A percentile compares a stretch with the other conserved stretches of the same genome.
Evolutionary conservation across 2,113 vertebrate genomes (phyloP).

Genomic region (Leptodactylus fuscus): DNA sequence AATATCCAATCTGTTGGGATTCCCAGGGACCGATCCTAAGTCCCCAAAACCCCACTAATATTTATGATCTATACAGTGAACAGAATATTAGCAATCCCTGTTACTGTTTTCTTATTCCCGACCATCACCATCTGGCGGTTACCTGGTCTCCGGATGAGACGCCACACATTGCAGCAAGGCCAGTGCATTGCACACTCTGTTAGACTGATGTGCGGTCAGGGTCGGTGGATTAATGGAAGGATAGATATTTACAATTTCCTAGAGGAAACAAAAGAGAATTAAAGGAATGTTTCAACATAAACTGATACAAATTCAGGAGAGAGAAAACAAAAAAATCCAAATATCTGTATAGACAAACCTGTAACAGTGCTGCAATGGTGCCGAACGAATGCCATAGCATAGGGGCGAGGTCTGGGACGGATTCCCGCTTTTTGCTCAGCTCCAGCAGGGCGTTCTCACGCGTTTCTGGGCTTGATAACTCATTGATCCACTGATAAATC

Average conservation of each 20-base stretch:
- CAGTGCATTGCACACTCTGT: constrained; percentile 96
- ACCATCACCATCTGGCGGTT: no score
- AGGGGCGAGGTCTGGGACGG: constrained; percentile 93
- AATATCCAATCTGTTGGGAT: no score
- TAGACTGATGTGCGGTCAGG: constrained; percentile 96
- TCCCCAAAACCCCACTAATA: no score
- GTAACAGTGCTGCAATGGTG: constrained; percentile 93
- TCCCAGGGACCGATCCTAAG: no score
- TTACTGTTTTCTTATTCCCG: no score
- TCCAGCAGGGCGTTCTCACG: constrained; percentile 95
- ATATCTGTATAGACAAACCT: constrained; percentile 75
- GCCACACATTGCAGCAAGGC: constrained; percentile 96
- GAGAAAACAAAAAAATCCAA: no score
- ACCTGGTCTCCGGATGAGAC: constrained; percentile 96
- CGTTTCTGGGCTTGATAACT: constrained; percentile 94
- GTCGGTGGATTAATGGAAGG: constrained; percentile 98
- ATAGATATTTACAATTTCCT: constrained; percentile 99
- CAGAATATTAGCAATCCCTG: no score
- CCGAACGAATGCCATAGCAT: constrained; percentile 99
- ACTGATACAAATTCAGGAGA: no score
- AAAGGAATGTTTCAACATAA: no score
- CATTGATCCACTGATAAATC: constrained; percentile 99
- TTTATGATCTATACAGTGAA: no score
- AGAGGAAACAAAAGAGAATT: constrained; percentile 11
- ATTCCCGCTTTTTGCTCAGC: constrained; percentile 96